These are phyloP conservation scores for Perca schrenkii DNA, from an alignment of 2,113 vertebrate genomes.

Conservation along the genomic window DNA sequence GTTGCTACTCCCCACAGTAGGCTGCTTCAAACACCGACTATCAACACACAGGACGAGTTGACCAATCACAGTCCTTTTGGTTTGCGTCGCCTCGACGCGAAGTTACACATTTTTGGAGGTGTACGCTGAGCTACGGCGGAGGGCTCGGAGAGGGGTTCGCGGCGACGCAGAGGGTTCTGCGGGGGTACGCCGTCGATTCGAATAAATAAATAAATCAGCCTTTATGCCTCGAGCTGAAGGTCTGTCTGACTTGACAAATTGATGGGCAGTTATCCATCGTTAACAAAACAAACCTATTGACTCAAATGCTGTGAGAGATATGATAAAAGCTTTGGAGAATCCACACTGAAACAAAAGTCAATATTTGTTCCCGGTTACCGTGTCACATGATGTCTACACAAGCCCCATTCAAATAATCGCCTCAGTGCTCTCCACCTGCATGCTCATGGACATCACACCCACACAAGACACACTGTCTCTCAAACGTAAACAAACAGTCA, in stretches of 20 bases:
- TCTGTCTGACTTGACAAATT: conserved; percentile 33
- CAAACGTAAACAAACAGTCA: background rate
- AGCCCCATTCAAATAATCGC: conserved; percentile 38
- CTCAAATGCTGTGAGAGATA: conserved; percentile 40
- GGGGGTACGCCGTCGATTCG: no score
- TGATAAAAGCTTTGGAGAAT: conserved; percentile 56
- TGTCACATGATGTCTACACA: conserved; percentile 60
- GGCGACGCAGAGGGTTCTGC: no score
- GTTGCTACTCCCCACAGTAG: no score
- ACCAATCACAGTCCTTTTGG: no score
- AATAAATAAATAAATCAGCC: no score
- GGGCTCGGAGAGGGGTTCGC: no score
- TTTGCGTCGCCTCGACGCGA: no score
- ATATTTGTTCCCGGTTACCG: conserved; percentile 71
- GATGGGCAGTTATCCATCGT: conserved; percentile 52
- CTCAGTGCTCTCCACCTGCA: conserved; percentile 26
- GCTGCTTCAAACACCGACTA: no score
- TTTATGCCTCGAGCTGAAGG: background rate
- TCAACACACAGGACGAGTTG: no score
- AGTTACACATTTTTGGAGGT: no score
- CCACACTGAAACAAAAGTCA: conserved; percentile 55
- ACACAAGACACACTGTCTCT: background rate
- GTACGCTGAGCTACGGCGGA: no score
- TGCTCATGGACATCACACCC: background rate
- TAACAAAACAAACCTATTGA: conserved; percentile 59